Conservation (phyloP, 2,888 invertebrate genomes). For the Hypsopygia costalis region DNA sequence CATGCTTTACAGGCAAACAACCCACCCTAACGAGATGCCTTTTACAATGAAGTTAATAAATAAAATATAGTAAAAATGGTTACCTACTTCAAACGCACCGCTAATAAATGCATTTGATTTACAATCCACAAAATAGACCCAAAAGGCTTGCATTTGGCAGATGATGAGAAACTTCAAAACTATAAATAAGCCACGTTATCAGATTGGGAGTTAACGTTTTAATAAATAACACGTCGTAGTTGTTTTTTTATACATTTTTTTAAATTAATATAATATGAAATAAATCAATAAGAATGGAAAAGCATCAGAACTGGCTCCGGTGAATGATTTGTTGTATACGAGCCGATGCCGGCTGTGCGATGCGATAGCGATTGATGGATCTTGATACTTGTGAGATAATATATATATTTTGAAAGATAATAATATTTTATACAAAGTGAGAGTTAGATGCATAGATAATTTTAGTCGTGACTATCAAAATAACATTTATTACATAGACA, state of each 20-base stretch:
- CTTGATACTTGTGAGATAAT: conserved; percentile 44
- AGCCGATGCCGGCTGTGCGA: conserved; percentile 55
- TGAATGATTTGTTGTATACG: conserved; percentile 79
- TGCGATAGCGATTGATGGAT: conserved; percentile 2
- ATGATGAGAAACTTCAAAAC: conserved; percentile 36
- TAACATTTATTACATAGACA: no score
- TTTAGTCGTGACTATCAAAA: no score
- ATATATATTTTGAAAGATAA: no score
- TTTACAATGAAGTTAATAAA: no score
- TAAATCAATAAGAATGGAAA: conserved; percentile 79
- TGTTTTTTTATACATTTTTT: conserved; percentile 46
- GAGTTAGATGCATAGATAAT: no score
- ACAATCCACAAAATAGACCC: conserved; percentile 8
- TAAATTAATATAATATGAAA: conserved; percentile 76
- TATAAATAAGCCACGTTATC: conserved; percentile 61
- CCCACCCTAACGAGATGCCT: no score
- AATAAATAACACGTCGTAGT: conserved; percentile 58
- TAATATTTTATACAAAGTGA: no score
- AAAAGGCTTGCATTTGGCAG: conserved; percentile 18
- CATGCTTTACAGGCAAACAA: no score
- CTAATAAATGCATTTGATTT: conserved; percentile 1
- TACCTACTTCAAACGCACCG: neutral
- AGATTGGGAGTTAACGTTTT: conserved; percentile 69
- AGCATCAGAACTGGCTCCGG: conserved; percentile 61
- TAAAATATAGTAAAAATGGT: no score